Percentiles rank a stretch among this genome's conserved stretches.
Conservation (phyloP, 1,140 invertebrate species). For the Acromyrmex echinatior region DNA sequence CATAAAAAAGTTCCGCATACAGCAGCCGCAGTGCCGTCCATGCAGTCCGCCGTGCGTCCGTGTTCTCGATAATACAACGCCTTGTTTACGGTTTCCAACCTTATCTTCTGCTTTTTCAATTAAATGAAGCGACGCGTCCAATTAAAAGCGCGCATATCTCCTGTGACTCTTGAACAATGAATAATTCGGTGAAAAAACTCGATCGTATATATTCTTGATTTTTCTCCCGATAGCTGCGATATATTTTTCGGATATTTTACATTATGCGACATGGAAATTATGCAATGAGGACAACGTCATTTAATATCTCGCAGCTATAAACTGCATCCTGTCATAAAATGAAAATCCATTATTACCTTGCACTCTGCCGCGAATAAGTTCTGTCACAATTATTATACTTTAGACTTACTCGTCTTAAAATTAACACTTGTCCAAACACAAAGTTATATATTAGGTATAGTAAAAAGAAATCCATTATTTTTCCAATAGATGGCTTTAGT, state of each 20-base stretch:
- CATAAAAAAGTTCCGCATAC: slow-evolving; percentile 46
- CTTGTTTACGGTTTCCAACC: slow-evolving; percentile 49
- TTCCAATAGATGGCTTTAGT: too few relatives aligned
- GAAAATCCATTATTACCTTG: slow-evolving; percentile 10
- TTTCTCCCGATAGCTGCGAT: background rate
- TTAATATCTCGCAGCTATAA: slow-evolving; percentile 19
- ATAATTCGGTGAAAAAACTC: background rate
- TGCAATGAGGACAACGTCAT: background rate
- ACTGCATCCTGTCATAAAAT: slow-evolving; percentile 15
- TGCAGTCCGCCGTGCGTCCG: background rate
- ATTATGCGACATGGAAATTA: background rate
- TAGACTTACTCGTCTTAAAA: slow-evolving; percentile 2
- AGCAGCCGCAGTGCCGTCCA: slow-evolving; percentile 13
- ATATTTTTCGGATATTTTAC: slow-evolving; percentile 15
- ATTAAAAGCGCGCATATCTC: slow-evolving; percentile 53
- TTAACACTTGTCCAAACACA: background rate
- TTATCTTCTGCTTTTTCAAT: slow-evolving; percentile 54
- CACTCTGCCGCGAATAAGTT: slow-evolving; percentile 27
- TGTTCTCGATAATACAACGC: slow-evolving; percentile 39
- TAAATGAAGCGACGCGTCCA: slow-evolving; percentile 54
- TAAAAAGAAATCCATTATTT: too few relatives aligned
- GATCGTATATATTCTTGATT: slow-evolving; percentile 1
- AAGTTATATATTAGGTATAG: background rate
- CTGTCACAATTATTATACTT: slow-evolving; percentile 24
- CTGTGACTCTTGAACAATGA: background rate